Percentiles rank a stretch among this genome's conserved stretches.
Conservation (phyloP, 2,888 invertebrate genomes). For the Harmothoe impar region DNA sequence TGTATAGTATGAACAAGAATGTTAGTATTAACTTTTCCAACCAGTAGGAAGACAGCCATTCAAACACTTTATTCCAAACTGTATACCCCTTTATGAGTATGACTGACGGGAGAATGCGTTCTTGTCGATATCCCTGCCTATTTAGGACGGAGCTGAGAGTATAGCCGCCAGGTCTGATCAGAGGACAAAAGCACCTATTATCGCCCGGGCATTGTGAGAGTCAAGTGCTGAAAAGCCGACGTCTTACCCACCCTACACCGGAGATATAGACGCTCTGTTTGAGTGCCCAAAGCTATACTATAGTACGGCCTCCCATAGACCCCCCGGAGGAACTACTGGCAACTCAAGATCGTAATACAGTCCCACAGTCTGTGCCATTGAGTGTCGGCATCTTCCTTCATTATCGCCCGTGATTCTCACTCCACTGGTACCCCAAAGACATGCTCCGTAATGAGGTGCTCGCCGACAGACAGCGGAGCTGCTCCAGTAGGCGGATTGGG, state of each 20-base stretch:
- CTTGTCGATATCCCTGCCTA: neutral
- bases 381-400: neutral
- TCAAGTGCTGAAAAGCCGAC: neutral
- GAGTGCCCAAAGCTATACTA: neutral
- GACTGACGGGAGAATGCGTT: neutral
- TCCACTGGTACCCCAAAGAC: neutral
- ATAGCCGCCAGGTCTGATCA: neutral
- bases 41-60: no score
- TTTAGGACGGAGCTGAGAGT: neutral
- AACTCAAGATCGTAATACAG: neutral
- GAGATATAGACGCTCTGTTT: neutral
- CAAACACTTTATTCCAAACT: neutral
- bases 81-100: neutral
- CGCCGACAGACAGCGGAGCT: neutral
- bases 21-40: no score
- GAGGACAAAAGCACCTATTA: slow-evolving; percentile 21
- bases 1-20: no score
- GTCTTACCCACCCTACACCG: neutral
- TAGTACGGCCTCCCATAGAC: neutral
- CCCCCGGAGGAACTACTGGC: slow-evolving; percentile 1
- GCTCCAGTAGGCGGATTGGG: neutral
- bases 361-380: neutral
- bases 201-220: slow-evolving; percentile 8
- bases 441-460: slow-evolving; percentile 25
- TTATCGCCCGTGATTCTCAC: neutral